Base-by-base conservation (phyloP, 2,113 vertebrate genomes). In the Dissostichus mawsoni region DNA sequence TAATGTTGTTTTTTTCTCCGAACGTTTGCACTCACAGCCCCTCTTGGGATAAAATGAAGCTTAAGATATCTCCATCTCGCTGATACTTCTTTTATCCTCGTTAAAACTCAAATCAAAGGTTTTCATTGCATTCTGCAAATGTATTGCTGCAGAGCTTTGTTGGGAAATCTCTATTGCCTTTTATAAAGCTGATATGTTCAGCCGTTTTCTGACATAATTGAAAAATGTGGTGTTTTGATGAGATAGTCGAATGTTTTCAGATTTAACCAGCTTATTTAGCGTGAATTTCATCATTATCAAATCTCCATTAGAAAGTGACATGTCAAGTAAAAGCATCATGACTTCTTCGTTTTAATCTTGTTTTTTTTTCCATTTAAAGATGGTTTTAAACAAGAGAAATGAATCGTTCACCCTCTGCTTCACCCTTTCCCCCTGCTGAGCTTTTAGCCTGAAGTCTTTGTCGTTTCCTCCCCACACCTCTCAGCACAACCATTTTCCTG, bases 111-210 rank as follows among this genome's bases (percentile, higher is more conserved):
- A 74, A 86, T 92, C 83, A 89, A 82, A 82, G 75, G 69, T 87
- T 90, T 89, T 92, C 90, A 92, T 91, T 92, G 87, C 82, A 83
- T 78, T 79, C 84, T 25, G 76, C 70, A 71, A 80, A 90, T 80
- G 78, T 70, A 71, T 67, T 41, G 74, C 88, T 67, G 85, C 78
- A 45, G 25, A 68, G 82, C 78, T 88, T 80, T 90, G 78, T 83
- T 48, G 75, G 69, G 68, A 57, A 86, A 83, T 63, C 57, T 79
- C 67, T 69, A 48, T 41, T 76, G 75, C 51, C 52, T 51, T 29
- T 82, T 61, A 44, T 73, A 16, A 51, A 0, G 51, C 59, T 53
- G 80, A 87, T 79, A 72, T 6, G 74, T 33, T 11, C 20, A 2
- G 65, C 52, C 73, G 33, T 23, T 55, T 64, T 83, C 63, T 82